Evolutionary conservation across 1,140 invertebrate genomes (phyloP).

Genomic region (Trialeurodes vaporariorum): DNA sequence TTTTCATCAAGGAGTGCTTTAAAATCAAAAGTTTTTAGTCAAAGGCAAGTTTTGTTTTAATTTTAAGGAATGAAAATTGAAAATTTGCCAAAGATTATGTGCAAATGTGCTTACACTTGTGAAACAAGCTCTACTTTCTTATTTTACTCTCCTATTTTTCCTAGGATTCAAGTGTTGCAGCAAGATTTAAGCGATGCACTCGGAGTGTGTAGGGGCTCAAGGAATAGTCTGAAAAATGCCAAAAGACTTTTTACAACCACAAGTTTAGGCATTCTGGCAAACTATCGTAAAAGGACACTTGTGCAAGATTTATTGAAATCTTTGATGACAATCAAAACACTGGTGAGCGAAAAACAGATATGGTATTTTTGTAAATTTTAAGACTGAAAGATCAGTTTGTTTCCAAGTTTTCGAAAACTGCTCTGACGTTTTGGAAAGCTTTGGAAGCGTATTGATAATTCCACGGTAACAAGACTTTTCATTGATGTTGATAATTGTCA

Average conservation of each 20-base stretch:
- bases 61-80: too few relatives aligned
- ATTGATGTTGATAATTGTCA: too few relatives aligned
- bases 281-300: constrained; percentile 73
- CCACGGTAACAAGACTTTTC: too few relatives aligned
- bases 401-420: background rate
- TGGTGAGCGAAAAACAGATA: constrained; percentile 41
- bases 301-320: constrained; percentile 63
- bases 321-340: constrained; percentile 65
- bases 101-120: too few relatives aligned
- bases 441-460: too few relatives aligned
- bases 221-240: constrained; percentile 56
- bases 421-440: background rate
- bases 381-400: background rate
- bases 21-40: too few relatives aligned
- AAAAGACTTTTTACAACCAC: constrained; percentile 70
- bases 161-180: constrained; percentile 65
- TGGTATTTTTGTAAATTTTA: constrained; percentile 8
- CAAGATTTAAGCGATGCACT: constrained; percentile 56
- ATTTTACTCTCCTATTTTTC: too few relatives aligned
- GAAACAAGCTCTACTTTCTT: too few relatives aligned
- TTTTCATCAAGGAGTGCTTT: too few relatives aligned
- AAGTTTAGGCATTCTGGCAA: constrained; percentile 74
- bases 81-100: too few relatives aligned
- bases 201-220: constrained; percentile 55
- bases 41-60: too few relatives aligned